A percentile compares a stretch with the other conserved stretches of the same genome.
Conservation (phyloP, 2,113 vertebrate species). For the Glareola pratincola region DNA sequence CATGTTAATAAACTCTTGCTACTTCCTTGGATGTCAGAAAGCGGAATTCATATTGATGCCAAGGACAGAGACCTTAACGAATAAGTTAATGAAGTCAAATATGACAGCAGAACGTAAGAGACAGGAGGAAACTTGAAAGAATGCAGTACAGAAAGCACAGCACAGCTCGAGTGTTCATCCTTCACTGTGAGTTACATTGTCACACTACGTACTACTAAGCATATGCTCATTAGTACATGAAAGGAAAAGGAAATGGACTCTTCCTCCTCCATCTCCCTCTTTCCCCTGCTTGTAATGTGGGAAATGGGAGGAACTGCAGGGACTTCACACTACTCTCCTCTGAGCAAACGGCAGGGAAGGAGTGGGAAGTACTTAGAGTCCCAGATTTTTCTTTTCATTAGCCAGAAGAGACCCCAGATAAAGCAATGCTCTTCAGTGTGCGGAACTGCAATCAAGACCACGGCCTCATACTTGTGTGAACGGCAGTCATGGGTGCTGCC, state of each 20-base stretch:
- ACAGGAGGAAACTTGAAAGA: neutral
- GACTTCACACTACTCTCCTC: neutral
- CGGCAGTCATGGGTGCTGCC: neutral
- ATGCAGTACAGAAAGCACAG: neutral
- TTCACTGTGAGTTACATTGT: neutral
- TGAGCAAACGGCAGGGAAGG: neutral
- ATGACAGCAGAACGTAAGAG: conserved; percentile 1
- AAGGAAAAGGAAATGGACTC: neutral
- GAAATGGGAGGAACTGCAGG: neutral
- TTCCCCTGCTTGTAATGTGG: neutral
- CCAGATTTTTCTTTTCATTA: neutral
- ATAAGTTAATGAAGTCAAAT: conserved; percentile 33
- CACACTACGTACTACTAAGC: neutral
- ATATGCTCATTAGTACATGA: neutral
- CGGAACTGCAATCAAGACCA: neutral
- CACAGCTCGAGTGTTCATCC: neutral
- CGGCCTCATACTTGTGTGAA: neutral
- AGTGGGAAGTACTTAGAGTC: neutral
- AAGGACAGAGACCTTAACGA: neutral
- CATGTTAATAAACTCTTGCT: neutral
- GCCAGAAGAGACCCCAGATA: neutral
- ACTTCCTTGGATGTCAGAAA: neutral
- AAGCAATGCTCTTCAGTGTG: neutral
- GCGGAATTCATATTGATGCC: neutral
- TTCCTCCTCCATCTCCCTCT: neutral